A percentile compares a stretch with the other conserved stretches of the same genome.
phyloP scores from a whole-genome alignment of 1,140 invertebrate species.

The Tenebrio molitor region DNA sequence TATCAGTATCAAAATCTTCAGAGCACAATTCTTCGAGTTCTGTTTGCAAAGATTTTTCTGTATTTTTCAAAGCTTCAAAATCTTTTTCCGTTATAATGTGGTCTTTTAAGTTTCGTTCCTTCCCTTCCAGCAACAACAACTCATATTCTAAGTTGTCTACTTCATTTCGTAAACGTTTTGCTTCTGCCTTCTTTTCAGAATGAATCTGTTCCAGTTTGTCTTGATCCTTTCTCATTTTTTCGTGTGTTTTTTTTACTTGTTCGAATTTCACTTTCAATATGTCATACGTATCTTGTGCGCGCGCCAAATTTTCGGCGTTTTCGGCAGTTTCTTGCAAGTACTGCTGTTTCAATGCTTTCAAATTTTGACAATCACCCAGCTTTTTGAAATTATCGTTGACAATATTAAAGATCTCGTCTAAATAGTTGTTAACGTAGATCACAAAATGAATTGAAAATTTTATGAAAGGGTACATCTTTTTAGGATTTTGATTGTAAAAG shows the following conservation, averaged over 20 bases:
- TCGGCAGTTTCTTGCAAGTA: neutral
- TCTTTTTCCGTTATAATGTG: neutral
- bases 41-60: neutral
- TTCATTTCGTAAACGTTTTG: neutral
- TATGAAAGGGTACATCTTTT: constrained; percentile 4
- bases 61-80: neutral
- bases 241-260: neutral
- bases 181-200: neutral
- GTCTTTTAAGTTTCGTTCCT: neutral
- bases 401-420: neutral
- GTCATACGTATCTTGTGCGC: neutral
- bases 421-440: constrained; percentile 1
- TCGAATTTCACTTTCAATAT: neutral
- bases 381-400: neutral
- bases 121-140: neutral
- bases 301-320: neutral
- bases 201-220: neutral
- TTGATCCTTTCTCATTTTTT: neutral
- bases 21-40: neutral
- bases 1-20: neutral
- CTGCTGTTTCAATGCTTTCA: neutral
- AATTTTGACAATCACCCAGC: neutral
- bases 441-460: constrained; percentile 8
- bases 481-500: neutral
- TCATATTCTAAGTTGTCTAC: constrained; percentile 3